A percentile compares a stretch with the other conserved stretches of the same genome.
These are phyloP conservation scores for Saguinus imperator DNA, from an alignment of 2,113 vertebrate genomes.

Conservation along the genomic window DNA sequence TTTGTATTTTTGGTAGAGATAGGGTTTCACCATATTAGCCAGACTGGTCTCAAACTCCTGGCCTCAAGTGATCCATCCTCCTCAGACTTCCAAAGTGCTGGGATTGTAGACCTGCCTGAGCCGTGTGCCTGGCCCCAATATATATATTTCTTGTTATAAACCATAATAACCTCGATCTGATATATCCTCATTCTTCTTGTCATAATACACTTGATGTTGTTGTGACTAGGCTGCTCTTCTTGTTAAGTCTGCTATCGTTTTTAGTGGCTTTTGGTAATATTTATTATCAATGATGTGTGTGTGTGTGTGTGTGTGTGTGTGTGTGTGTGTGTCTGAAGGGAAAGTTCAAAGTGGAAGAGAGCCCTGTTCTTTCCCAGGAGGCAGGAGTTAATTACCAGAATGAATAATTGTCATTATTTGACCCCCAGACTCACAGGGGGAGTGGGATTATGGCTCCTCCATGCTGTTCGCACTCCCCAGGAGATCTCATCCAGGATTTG, in stretches of 20 bases:
- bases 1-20: too few species aligned
- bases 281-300: not conserved
- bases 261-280: not conserved
- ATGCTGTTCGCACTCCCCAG: not conserved
- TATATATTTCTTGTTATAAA: not conserved
- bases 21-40: too few species aligned
- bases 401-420: not conserved
- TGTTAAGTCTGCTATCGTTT: not conserved
- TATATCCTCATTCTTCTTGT: not conserved
- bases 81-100: too few species aligned
- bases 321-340: not conserved
- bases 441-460: not conserved
- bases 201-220: accelerated
- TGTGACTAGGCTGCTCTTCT: not conserved
- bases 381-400: constrained; percentile 30
- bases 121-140: too few species aligned
- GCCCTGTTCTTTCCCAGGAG: not conserved
- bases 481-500: not conserved
- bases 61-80: too few species aligned
- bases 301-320: not conserved
- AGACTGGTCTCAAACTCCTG: too few species aligned
- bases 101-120: too few species aligned
- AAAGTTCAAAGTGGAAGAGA: not conserved
- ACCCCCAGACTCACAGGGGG: not conserved
- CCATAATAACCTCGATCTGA: not conserved